Base-by-base conservation (phyloP, 1,140 invertebrate genomes). In the Teleogryllus occipitalis region DNA sequence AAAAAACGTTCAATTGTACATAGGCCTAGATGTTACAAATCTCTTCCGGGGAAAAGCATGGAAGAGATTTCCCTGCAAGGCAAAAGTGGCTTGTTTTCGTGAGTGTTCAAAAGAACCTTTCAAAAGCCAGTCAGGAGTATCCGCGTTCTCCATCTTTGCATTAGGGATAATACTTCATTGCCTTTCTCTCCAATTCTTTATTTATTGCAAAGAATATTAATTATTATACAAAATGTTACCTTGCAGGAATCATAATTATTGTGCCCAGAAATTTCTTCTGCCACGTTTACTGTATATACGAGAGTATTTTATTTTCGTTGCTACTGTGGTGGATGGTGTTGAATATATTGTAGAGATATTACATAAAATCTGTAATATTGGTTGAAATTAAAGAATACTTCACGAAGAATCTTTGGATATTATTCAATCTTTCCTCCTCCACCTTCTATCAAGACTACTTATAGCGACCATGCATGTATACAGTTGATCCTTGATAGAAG, bases 351-450 rank as follows among this genome's bases (percentile, higher is more conserved):
- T 65, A 65, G 54, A 65, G 54, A 65, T 65, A 65, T 65, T 65
- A 65, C 54, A 65, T 65, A 18, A 65, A 65, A 65, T 65, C 54
- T 65, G 54, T 65, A 65, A 65, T 65, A 65, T 65, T 65, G 54
- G 54, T 65, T 65, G 54, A 65, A 65, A 65, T 65, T 65, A 65
- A 65, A 65, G 54, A 65, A 65, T 65, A 65, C 54, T 65, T 65
- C 54, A 65, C 54, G 54, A 65, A 65, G 54, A 65, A 65, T 65
- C 0, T 10, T 65, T 1, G 27, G 27, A 39, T 39, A 39, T 65
- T 65, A 14, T 65, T 65, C 54, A 65, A 7, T 65, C 54, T 18
- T 65, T 65, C 54, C 54, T 7, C 18, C 54, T 65, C 10, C 54
- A 1, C 7, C 18, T 65, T 65, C 0, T 65, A 65, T 14, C 54